Conservation (phyloP, 2,888 invertebrate genomes). For the Pycnomerus fuliginosus region DNA sequence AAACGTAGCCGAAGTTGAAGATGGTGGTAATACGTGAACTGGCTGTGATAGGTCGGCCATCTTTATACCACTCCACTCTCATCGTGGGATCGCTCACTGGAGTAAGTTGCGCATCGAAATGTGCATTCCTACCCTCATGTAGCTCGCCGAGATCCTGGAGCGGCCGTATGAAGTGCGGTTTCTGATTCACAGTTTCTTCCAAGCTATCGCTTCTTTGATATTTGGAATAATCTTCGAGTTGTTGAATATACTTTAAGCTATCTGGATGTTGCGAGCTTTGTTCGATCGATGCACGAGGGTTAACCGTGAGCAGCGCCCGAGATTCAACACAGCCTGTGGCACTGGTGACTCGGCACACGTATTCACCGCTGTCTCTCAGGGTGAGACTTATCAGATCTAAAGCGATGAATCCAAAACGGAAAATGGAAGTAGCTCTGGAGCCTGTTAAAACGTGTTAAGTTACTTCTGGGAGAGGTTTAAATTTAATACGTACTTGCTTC, state of each 20-base stretch:
- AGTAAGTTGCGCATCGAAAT: slow-evolving; percentile 89
- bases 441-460: slow-evolving; percentile 58
- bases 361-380: slow-evolving; percentile 85
- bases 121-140: slow-evolving; percentile 88
- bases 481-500: slow-evolving; percentile 76
- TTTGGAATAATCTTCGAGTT: slow-evolving; percentile 86
- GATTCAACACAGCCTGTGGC: slow-evolving; percentile 86
- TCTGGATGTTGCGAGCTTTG: slow-evolving; percentile 88
- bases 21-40: slow-evolving; percentile 96
- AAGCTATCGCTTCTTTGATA: slow-evolving; percentile 83
- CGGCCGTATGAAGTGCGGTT: slow-evolving; percentile 85
- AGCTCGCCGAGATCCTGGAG: slow-evolving; percentile 83
- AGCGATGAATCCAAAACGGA: slow-evolving; percentile 97
- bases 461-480: not conserved
- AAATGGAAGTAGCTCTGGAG: slow-evolving; percentile 91
- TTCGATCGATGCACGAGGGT: slow-evolving; percentile 81
- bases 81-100: slow-evolving; percentile 92
- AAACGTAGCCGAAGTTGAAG: slow-evolving; percentile 99
- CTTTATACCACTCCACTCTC: slow-evolving; percentile 95
- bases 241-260: slow-evolving; percentile 86
- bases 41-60: slow-evolving; percentile 91
- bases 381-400: slow-evolving; percentile 86
- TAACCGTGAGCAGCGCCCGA: slow-evolving; percentile 76
- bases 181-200: slow-evolving; percentile 77
- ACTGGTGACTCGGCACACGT: slow-evolving; percentile 84